Evolutionary conservation across 2,888 invertebrate genomes (phyloP), one percentile per base, ranked within the genome.

Genomic region (Mimas tiliae): DNA sequence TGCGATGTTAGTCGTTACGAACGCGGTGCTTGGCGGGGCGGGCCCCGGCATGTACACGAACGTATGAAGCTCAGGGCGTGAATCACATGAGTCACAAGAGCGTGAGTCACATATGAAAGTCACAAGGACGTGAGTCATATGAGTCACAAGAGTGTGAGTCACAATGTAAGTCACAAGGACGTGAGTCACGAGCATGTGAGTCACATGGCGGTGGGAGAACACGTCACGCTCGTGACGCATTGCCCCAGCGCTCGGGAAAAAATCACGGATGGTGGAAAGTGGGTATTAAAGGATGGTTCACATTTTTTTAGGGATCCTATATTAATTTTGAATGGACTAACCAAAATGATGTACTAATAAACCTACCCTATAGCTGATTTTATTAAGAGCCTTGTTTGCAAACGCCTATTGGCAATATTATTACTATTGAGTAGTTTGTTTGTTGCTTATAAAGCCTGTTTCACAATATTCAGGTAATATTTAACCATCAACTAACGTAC

Each of bases 281-380:
- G 42, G 58, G 58, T n/a, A 9, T 58, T 58, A 0, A 52, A 38
- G 58, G 42, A 58, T 58, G 58, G 58, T 58, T 58, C 58, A 58
- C 58, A 58, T 58, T 19, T 19, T n/a, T 14, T 48, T 16, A 7
- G 3, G 19, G 19, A 19, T 50, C 16, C 8, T 19, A 16, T 48
- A 48, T 48, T 9, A 3, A 50, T 50, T 50, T 50, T 50, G 50
- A 50, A 14, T 50, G 50, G 50, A 50, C 19, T 19, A 19, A 50
- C 51, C 42, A 9, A 38, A 6, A 9, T 9, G 9, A 14, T 45
- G 14, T 45, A 45, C 7, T 45, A 14, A 45, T 45, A 14, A 45
- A 45, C 45, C 45, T 45, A 14, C 12, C 45, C 45, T 45, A 45
- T 12, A 1, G 11, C 3, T 45, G 14, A 45, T 12, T 12, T 45